Evolutionary conservation across 2,113 vertebrate genomes (phyloP).

Genomic region (Sisor rabdophorus): DNA sequence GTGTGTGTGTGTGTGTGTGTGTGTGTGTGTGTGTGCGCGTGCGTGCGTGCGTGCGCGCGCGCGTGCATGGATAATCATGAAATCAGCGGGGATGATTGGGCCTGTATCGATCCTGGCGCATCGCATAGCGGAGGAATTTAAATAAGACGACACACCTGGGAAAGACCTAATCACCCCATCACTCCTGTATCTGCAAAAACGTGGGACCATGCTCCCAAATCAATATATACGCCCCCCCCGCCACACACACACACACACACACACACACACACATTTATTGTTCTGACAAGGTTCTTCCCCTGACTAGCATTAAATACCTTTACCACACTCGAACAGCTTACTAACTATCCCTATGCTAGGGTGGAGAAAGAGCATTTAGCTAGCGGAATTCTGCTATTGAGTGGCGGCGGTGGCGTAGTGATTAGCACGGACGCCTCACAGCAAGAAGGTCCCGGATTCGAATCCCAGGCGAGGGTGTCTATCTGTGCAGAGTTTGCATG

Average conservation of each 20-base stretch:
- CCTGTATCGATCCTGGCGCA: conserved; percentile 19
- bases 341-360: neutral
- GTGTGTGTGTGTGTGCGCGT: conserved; percentile 10
- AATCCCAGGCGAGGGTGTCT: no score
- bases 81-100: conserved; percentile 11
- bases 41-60: conserved; percentile 19
- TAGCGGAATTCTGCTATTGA: no score
- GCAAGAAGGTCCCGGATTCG: no score
- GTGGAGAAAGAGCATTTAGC: no score
- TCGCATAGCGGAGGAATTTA: conserved; percentile 17
- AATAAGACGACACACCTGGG: conserved; percentile 49
- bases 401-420: no score
- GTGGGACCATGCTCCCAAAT: conserved; percentile 48
- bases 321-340: neutral
- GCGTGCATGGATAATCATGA: neutral
- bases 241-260: conserved; percentile 34
- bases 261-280: conserved; percentile 13
- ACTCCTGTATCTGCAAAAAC: conserved; percentile 35
- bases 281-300: neutral
- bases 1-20: conserved; percentile 2
- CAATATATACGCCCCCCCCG: conserved; percentile 50
- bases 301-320: neutral
- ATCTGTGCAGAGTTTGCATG: no score
- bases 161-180: conserved; percentile 47
- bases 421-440: no score